Evolutionary conservation across 2,888 invertebrate species (phyloP).

Genomic region (Diplazon laetatorius): DNA sequence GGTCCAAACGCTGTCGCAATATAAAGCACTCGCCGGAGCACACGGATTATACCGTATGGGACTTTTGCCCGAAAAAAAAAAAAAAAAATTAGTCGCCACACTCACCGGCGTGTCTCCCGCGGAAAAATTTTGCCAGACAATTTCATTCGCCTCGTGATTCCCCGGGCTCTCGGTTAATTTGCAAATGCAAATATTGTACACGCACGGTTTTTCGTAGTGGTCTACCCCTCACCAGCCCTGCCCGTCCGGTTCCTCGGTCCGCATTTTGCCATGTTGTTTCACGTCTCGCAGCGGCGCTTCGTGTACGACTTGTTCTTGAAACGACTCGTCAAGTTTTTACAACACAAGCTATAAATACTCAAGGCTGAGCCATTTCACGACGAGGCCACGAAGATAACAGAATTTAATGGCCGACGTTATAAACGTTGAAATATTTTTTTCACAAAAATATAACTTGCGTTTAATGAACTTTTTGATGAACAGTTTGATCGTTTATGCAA

Average conservation of each 20-base stretch:
- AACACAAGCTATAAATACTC: constrained; percentile 29
- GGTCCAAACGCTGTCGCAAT: constrained; percentile 35
- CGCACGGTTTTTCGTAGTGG: constrained; percentile 40
- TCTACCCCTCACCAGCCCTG: too few relatives aligned
- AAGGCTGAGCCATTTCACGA: neutral
- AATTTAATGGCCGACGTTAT: too few relatives aligned
- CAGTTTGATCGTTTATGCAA: too few relatives aligned
- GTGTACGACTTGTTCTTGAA: constrained; percentile 12
- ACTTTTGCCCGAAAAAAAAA: constrained; percentile 27
- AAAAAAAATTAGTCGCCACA: too few relatives aligned
- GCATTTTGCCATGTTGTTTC: constrained; percentile 2
- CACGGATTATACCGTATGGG: constrained; percentile 41
- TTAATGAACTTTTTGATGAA: too few relatives aligned
- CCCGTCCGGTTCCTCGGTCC: neutral
- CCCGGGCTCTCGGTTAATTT: constrained; percentile 60
- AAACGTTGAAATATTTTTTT: too few relatives aligned
- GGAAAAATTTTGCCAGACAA: constrained; percentile 57
- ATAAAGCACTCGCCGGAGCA: constrained; percentile 46
- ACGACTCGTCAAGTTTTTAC: constrained; percentile 44
- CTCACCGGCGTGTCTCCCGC: constrained; percentile 32
- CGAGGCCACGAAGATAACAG: too few relatives aligned
- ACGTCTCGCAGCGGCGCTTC: constrained; percentile 32
- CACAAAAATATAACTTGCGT: too few relatives aligned
- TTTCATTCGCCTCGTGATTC: constrained; percentile 61
- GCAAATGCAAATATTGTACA: constrained; percentile 58